phyloP scores from a whole-genome alignment of 2,797 vertebrate species.

The Triplophysa bombifrons region DNA sequence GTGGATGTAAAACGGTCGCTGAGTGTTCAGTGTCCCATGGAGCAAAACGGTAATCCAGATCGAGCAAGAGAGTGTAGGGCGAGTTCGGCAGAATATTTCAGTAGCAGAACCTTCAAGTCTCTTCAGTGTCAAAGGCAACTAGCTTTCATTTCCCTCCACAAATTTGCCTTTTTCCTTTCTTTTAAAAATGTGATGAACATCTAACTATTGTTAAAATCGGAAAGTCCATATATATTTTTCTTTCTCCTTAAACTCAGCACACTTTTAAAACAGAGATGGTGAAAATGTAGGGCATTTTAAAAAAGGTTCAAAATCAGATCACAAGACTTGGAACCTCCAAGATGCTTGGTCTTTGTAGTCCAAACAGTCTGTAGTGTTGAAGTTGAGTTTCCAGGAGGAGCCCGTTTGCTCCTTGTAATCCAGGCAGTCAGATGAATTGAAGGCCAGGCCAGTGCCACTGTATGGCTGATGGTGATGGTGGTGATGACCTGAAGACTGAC shows the following conservation, averaged over 20 bases:
- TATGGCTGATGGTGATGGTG: conserved; percentile 92
- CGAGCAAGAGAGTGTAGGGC: conserved; percentile 53
- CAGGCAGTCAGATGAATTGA: conserved; percentile 98
- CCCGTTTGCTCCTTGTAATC: conserved; percentile 98
- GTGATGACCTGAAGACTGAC: conserved; percentile 92
- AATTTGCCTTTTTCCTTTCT: conserved; percentile 16
- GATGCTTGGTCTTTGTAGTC: conserved; percentile 99
- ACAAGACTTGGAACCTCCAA: conserved; percentile 99
- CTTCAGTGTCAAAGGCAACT: conserved; percentile 47
- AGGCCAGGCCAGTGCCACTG: conserved; percentile 84
- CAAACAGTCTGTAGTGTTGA: conserved; percentile 97
- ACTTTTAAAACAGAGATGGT: conserved; percentile 63
- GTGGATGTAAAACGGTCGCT: conserved; percentile 65
- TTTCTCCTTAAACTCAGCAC: conserved; percentile 67
- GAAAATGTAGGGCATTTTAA: conserved; percentile 49
- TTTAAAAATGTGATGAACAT: conserved; percentile 61
- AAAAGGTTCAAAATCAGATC: conserved; percentile 68
- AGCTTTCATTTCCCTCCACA: conserved; percentile 36
- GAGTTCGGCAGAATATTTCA: conserved; percentile 16
- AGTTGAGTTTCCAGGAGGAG: conserved; percentile 98
- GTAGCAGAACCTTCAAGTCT: conserved; percentile 43
- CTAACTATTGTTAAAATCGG: conserved; percentile 64
- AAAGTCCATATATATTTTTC: conserved; percentile 69
- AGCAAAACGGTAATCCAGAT: conserved; percentile 67
- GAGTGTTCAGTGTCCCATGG: conserved; percentile 66